Percentiles rank a stretch among this genome's conserved stretches.
Evolutionary conservation across 53 echinoderm and acorn worm genomes (phyloP).

Genomic region (Echinarachnius parma): DNA sequence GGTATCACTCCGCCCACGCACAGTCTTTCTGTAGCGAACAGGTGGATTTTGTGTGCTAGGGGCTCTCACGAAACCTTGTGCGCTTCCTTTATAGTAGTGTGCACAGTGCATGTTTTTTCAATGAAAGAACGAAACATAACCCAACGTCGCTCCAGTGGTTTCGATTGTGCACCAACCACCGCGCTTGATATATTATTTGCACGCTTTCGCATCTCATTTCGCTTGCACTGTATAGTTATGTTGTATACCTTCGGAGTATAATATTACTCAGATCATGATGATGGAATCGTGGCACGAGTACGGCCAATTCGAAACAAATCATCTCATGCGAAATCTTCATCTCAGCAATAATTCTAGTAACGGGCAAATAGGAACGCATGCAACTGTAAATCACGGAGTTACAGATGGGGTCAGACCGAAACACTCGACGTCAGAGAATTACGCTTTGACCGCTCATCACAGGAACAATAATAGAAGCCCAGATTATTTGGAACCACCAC

Average conservation of each 20-base stretch:
- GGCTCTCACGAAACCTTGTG: background rate
- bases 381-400: conserved; percentile 1
- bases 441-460: background rate
- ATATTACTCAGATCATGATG: conserved; percentile 8
- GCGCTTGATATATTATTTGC: no score
- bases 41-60: conserved; percentile 20
- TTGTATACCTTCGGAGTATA: no score
- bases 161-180: no score
- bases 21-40: conserved; percentile 1
- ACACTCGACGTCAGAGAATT: conserved; percentile 1
- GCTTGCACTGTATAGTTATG: no score
- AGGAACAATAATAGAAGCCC: background rate
- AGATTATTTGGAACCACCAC: background rate
- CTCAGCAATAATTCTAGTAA: conserved; percentile 18
- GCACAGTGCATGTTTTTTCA: no score
- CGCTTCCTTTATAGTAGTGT: background rate
- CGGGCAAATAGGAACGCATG: conserved; percentile 15
- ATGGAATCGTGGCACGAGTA: conserved; percentile 35
- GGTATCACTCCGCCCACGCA: conserved; percentile 42
- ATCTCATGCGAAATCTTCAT: conserved; percentile 29
- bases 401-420: background rate
- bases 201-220: no score
- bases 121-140: no score
- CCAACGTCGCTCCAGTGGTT: no score
- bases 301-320: conserved; percentile 1